phyloP scores from a whole-genome alignment of 37 sponge, comb jelly and placozoan species.

The Dysidea cf. avara region DNA sequence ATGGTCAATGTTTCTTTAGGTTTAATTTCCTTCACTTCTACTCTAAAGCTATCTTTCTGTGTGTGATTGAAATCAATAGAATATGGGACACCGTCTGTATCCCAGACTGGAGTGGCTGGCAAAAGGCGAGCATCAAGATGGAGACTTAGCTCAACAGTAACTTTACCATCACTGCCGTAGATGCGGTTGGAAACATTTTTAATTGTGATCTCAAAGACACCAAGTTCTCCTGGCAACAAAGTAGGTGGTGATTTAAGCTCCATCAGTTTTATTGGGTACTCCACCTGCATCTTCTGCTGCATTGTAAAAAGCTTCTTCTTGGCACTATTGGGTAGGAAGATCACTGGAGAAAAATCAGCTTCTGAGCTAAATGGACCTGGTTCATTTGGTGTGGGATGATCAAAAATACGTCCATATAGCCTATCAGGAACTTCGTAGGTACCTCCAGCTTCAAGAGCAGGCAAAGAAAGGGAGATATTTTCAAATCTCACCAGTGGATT shows the following conservation, averaged over 20 bases:
- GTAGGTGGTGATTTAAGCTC: slow-evolving; percentile 57
- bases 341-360: slow-evolving; percentile 65
- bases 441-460: slow-evolving; percentile 33
- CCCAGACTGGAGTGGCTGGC: too few species aligned
- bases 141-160: slow-evolving; percentile 51
- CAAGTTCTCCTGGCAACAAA: slow-evolving; percentile 72
- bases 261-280: slow-evolving; percentile 77
- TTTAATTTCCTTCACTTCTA: slow-evolving; percentile 59
- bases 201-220: slow-evolving; percentile 62
- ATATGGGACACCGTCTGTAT: slow-evolving; percentile 68
- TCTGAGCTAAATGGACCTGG: slow-evolving; percentile 72
- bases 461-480: slow-evolving; percentile 57
- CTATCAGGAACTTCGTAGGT: slow-evolving; percentile 51
- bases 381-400: slow-evolving; percentile 78
- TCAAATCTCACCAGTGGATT: slow-evolving; percentile 67
- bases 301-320: slow-evolving; percentile 66
- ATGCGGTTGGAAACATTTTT: slow-evolving; percentile 75
- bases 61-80: slow-evolving; percentile 69
- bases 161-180: slow-evolving; percentile 69
- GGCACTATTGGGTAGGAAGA: slow-evolving; percentile 66
- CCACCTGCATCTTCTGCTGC: slow-evolving; percentile 60
- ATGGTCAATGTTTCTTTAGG: slow-evolving; percentile 56
- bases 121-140: slow-evolving; percentile 73
- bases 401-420: slow-evolving; percentile 77
- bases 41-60: slow-evolving; percentile 67